A percentile compares a stretch with the other conserved stretches of the same genome.
Evolutionary conservation across 2,797 vertebrate genomes (phyloP).

Genomic region (Thamnophis elegans): DNA sequence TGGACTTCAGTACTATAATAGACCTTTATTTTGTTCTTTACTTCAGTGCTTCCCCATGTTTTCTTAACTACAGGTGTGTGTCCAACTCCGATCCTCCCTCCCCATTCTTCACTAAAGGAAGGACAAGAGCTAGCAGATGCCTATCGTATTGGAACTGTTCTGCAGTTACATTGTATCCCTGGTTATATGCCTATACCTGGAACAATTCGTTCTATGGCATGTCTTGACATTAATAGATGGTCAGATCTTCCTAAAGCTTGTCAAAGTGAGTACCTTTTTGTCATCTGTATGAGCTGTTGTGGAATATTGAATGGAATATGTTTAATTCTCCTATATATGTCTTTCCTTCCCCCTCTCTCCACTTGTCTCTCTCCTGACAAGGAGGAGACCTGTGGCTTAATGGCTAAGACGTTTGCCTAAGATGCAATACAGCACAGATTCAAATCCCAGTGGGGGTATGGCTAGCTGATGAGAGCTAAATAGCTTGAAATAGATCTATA

Average conservation of each 20-base stretch:
- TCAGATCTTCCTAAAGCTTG: neutral
- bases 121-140: neutral
- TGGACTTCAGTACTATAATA: neutral
- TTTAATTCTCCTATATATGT: too few relatives aligned
- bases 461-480: too few relatives aligned
- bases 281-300: too few relatives aligned
- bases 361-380: too few relatives aligned
- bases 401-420: too few relatives aligned
- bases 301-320: neutral
- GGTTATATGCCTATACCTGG: neutral
- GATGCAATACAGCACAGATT: too few relatives aligned
- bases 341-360: too few relatives aligned
- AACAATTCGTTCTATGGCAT: fast-evolving
- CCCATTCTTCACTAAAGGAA: neutral
- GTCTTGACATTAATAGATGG: neutral
- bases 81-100: fast-evolving
- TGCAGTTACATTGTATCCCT: neutral
- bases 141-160: neutral
- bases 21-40: neutral
- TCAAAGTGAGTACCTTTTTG: constrained; percentile 10
- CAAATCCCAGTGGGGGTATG: too few relatives aligned
- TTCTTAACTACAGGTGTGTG: neutral
- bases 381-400: too few relatives aligned
- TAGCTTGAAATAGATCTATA: too few relatives aligned
- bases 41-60: neutral